Conservation (phyloP, 2,888 invertebrate species). For the Spisula subtruncata region DNA sequence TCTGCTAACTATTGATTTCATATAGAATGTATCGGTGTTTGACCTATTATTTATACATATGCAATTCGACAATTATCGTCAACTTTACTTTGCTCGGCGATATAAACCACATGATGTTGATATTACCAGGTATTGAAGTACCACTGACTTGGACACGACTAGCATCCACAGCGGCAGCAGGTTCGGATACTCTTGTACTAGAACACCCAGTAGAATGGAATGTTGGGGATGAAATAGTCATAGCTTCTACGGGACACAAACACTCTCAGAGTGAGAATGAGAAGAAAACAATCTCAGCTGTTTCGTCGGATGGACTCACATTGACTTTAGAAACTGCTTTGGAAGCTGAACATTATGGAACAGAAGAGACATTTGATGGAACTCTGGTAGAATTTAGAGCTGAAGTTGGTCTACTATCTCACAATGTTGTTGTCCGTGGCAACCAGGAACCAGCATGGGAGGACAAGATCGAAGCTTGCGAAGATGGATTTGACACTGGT, state of each 20-base stretch:
- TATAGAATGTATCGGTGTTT: too few relatives aligned
- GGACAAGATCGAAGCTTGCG: slow-evolving; percentile 83
- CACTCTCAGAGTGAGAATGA: slow-evolving; percentile 84
- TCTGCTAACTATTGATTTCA: too few relatives aligned
- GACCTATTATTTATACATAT: too few relatives aligned
- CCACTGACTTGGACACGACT: slow-evolving; percentile 73
- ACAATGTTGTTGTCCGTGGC: slow-evolving; percentile 85
- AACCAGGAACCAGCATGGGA: slow-evolving; percentile 81
- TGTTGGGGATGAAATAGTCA: slow-evolving; percentile 82
- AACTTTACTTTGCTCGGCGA: too few relatives aligned
- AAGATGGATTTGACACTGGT: slow-evolving; percentile 85
- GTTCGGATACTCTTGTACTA: slow-evolving; percentile 56
- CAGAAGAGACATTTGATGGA: slow-evolving; percentile 76
- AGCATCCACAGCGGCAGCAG: slow-evolving; percentile 64
- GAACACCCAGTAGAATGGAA: slow-evolving; percentile 72
- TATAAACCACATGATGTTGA: neutral
- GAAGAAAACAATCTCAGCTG: slow-evolving; percentile 76
- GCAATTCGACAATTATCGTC: too few relatives aligned
- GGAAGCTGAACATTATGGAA: slow-evolving; percentile 80
- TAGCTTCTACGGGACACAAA: slow-evolving; percentile 85
- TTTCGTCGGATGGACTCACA: slow-evolving; percentile 78
- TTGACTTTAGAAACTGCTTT: slow-evolving; percentile 79
- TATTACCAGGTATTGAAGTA: slow-evolving; percentile 63
- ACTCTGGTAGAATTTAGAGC: slow-evolving; percentile 80
- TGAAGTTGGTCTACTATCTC: slow-evolving; percentile 85